These are phyloP conservation scores for Sebastes wilsoni DNA, from an alignment of 2,797 vertebrate genomes.

Conservation along the genomic window DNA sequence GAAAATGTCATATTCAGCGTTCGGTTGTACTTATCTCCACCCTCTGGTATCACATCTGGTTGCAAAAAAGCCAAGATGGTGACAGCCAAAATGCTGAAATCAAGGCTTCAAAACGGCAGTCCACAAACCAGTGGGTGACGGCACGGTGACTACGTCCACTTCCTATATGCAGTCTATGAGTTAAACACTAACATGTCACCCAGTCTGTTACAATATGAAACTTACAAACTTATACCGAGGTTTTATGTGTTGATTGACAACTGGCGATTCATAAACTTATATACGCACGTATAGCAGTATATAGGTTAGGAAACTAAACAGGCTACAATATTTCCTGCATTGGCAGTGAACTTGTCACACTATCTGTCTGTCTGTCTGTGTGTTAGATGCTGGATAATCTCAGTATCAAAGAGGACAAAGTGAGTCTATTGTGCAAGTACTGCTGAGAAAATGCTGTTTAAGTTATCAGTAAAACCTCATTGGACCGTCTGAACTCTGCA, in stretches of 20 bases:
- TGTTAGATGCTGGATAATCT: neutral
- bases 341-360: neutral
- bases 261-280: too few relatives aligned
- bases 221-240: neutral
- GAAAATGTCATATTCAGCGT: too few relatives aligned
- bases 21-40: too few relatives aligned
- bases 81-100: fast-evolving
- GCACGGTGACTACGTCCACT: too few relatives aligned
- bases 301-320: neutral
- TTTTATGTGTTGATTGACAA: neutral
- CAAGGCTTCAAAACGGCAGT: too few relatives aligned
- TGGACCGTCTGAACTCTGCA: constrained; percentile 9
- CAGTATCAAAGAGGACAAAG: neutral
- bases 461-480: constrained; percentile 14
- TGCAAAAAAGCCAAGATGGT: too few relatives aligned
- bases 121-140: too few relatives aligned
- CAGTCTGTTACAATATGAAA: neutral
- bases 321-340: neutral
- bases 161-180: too few relatives aligned
- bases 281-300: too few relatives aligned
- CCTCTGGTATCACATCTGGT: too few relatives aligned
- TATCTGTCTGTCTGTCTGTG: neutral
- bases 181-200: too few relatives aligned
- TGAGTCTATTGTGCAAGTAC: constrained; percentile 4
- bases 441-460: constrained; percentile 13